These are phyloP conservation scores for Archilochus colubris DNA, from an alignment of 2,113 vertebrate species.

Conservation along the genomic window DNA sequence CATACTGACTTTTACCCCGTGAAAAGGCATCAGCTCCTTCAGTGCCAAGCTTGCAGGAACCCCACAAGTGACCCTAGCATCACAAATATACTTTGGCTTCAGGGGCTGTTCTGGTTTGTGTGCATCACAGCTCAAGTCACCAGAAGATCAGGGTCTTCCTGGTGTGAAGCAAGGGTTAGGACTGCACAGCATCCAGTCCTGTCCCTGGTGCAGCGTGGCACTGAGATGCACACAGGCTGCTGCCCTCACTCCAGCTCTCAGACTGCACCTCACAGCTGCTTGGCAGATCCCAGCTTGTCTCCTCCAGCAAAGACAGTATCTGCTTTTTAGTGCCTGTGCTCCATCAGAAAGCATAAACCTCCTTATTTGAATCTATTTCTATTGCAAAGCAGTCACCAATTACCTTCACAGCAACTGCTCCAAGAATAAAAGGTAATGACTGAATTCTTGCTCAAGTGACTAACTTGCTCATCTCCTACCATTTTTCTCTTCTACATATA, in stretches of 20 bases:
- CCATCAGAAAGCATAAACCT: not conserved
- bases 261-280: not conserved
- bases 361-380: not conserved
- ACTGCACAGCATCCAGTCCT: not conserved
- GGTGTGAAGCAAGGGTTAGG: not conserved
- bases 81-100: not conserved
- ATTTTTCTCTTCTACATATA: not conserved
- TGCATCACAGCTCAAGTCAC: not conserved
- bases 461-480: not conserved
- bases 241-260: not conserved
- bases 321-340: not conserved
- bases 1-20: not conserved
- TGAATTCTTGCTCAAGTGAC: not conserved
- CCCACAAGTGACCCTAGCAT: fast-evolving
- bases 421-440: not conserved
- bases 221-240: not conserved
- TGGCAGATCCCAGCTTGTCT: not conserved
- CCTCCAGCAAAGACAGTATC: not conserved
- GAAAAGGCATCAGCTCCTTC: not conserved
- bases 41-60: not conserved
- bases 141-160: not conserved
- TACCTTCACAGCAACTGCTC: not conserved
- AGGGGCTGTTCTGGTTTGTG: fast-evolving
- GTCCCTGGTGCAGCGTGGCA: not conserved
- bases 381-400: not conserved